Evolutionary conservation across 2,113 vertebrate species (phyloP).

Genomic region (Mormyrus iriodes): DNA sequence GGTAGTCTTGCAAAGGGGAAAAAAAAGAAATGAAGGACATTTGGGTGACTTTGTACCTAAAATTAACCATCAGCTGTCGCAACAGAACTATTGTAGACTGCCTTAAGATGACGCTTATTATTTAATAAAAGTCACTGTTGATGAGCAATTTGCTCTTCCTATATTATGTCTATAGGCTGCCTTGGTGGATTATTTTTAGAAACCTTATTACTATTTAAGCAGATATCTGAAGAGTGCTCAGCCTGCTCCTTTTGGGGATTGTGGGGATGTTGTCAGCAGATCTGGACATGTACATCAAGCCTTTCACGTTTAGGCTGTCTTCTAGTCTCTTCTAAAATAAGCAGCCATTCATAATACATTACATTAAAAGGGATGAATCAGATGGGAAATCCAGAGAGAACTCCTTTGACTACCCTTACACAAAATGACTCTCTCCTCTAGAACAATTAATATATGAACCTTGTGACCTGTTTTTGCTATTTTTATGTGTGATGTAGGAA

Average conservation of each 20-base stretch:
- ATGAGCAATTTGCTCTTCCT: neutral
- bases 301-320: neutral
- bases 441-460: neutral
- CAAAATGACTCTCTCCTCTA: neutral
- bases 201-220: neutral
- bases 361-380: neutral
- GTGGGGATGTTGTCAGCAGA: neutral
- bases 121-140: neutral
- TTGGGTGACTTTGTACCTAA: constrained; percentile 1
- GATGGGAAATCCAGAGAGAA: constrained; percentile 1
- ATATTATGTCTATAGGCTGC: neutral
- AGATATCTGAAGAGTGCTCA: neutral
- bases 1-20: neutral
- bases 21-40: neutral
- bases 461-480: neutral
- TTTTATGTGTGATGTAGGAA: neutral
- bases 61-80: neutral
- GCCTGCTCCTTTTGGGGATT: neutral
- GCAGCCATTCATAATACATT: neutral
- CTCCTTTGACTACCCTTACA: neutral
- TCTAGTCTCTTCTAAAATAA: neutral
- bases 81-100: neutral
- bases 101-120: neutral
- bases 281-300: neutral
- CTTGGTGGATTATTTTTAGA: neutral